These are phyloP conservation scores for Agrenia bidenticulata DNA, from an alignment of 2,888 invertebrate genomes.

Conservation along the genomic window DNA sequence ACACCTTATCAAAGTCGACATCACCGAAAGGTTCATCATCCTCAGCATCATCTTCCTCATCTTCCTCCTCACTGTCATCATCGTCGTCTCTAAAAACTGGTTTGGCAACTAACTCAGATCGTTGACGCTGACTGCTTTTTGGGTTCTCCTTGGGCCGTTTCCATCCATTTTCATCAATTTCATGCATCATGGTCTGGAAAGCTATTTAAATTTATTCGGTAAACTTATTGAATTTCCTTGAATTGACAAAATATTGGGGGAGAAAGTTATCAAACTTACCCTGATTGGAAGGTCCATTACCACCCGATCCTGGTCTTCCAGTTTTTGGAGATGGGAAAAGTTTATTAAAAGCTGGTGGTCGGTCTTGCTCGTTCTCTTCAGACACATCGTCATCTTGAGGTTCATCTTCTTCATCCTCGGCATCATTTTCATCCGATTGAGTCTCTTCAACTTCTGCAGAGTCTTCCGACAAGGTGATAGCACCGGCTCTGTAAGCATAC, in stretches of 20 bases:
- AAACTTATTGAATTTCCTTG: neutral
- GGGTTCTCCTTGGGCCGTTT: constrained; percentile 25
- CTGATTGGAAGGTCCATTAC: constrained; percentile 1
- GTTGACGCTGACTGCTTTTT: neutral
- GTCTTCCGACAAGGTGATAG: neutral
- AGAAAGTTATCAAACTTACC: constrained; percentile 18
- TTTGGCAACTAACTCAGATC: neutral
- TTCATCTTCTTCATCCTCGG: constrained; percentile 19
- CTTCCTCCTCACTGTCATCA: constrained; percentile 28
- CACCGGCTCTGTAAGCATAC: neutral
- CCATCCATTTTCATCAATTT: constrained; percentile 27
- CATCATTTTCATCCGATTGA: constrained; percentile 8
- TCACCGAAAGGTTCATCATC: constrained; percentile 31
- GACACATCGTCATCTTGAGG: constrained; percentile 33
- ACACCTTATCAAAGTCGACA: constrained; percentile 26
- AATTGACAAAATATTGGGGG: neutral
- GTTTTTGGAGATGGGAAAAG: constrained; percentile 29
- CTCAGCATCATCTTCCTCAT: constrained; percentile 31
- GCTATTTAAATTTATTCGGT: constrained; percentile 14
- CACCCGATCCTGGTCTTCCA: constrained; percentile 11
- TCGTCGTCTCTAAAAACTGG: constrained; percentile 22
- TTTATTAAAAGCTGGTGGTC: constrained; percentile 26
- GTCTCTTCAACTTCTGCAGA: constrained; percentile 1
- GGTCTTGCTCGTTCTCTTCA: constrained; percentile 28
- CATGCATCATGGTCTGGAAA: constrained; percentile 28